Evolutionary conservation across 2,888 invertebrate species (phyloP), one percentile per base, ranked within the genome.

Genomic region (Arctia plantaginis): DNA sequence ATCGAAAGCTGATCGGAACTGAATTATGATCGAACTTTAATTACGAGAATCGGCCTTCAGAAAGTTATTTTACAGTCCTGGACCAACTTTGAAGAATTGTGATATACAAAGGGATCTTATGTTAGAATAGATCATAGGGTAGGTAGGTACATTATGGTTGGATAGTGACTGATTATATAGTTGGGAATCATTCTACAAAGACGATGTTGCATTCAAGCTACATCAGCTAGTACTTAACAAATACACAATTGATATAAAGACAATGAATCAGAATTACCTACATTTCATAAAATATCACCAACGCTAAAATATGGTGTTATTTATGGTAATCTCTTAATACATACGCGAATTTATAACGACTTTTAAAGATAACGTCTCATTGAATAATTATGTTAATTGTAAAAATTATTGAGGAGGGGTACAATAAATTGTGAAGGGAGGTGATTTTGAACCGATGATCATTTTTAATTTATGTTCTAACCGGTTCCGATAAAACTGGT

Each of bases 371-470:
- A 90, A 91, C 91, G 93, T 89, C 83, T 89, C 92, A 92, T 93
- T 93, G 92, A 93, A 93, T 93, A 92, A 93, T 93, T 93, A 93
- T 93, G 92, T 89, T 93, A 93, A 93, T 93, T 91, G 88, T 82
- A 88, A 89, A 89, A 90, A 92, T 87, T 89, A 91, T 89, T 88
- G 88, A 83, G 85, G 85, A 84, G 84, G 82, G 87, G 86, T 88
- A 87, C 88, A 86, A 90, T 90, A 90, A 88, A 91, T 89, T 89
- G 82, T 81, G 82, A 84, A 84, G 82, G 82, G 85, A 83, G 85
- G 83, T 81, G 89, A 88, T 86, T 81, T 74, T 77, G 83, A 76
- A 82, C 78, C 84, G 79, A 85, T 87, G 86, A 87, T 90, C 88
- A 89, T 88, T 87, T 81, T 81, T 86, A 88, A 91, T 91, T 91